These are phyloP conservation scores for Spinus olivaceus DNA, from an alignment of 2,797 vertebrate genomes.

Conservation along the genomic window DNA sequence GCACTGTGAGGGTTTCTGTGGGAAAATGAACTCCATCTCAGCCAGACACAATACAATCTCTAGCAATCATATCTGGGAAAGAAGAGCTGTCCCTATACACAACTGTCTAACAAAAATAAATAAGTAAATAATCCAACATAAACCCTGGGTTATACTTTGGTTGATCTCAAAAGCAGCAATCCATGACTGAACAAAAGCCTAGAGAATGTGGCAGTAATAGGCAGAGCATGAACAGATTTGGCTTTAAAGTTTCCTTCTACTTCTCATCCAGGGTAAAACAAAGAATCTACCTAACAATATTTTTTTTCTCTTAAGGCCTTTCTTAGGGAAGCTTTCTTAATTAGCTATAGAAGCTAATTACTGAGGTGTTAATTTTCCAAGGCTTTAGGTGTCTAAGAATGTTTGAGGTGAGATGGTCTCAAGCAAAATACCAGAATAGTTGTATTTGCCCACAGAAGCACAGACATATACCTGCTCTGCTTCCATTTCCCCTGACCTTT, in stretches of 20 bases:
- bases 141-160: neutral
- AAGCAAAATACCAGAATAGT: neutral
- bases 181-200: neutral
- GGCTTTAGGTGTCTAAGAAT: neutral
- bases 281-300: neutral
- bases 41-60: neutral
- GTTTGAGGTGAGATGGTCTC: neutral
- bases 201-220: rapidly evolving
- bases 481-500: neutral
- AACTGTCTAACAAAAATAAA: neutral
- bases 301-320: neutral
- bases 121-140: neutral
- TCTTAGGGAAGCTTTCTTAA: neutral
- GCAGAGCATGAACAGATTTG: neutral
- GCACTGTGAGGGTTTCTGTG: neutral
- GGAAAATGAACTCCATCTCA: neutral
- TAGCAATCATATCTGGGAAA: neutral
- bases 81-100: neutral
- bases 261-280: neutral
- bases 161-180: neutral
- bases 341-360: neutral
- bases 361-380: neutral
- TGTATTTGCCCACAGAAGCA: neutral
- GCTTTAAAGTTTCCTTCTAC: neutral
- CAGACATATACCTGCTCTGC: rapidly evolving